These are phyloP conservation scores for Larimichthys polyactis DNA, from an alignment of 2,113 vertebrate species.

Conservation along the genomic window DNA sequence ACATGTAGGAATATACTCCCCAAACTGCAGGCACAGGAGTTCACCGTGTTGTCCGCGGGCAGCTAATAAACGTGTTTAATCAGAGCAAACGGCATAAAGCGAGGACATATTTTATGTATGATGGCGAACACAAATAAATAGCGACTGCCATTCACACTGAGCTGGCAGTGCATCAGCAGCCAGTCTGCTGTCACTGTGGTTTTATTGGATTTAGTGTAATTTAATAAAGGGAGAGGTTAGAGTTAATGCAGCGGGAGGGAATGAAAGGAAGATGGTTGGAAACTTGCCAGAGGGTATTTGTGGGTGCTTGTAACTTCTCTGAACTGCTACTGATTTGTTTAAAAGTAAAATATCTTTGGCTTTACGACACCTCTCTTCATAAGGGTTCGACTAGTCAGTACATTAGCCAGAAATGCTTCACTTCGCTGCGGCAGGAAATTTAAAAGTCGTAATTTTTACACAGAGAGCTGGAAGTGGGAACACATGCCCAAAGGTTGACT, in stretches of 20 bases:
- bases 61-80: slow-evolving; percentile 49
- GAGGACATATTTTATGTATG: slow-evolving; percentile 30
- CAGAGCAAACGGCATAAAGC: slow-evolving; percentile 13
- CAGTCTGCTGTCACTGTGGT: slow-evolving; percentile 2
- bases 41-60: not conserved
- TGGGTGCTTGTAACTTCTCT: not conserved
- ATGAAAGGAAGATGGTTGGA: not conserved
- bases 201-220: slow-evolving; percentile 39
- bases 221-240: slow-evolving; percentile 17
- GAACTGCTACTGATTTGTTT: slow-evolving; percentile 16
- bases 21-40: not conserved
- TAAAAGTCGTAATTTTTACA: not conserved
- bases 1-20: slow-evolving; percentile 24
- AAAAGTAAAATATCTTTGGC: slow-evolving; percentile 6
- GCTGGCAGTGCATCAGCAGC: slow-evolving; percentile 23
- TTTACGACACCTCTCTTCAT: not conserved
- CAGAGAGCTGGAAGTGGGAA: not conserved
- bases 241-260: not conserved
- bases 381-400: not conserved
- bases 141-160: slow-evolving; percentile 6
- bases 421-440: not conserved
- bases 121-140: slow-evolving; percentile 27
- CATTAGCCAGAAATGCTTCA: not conserved
- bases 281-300: slow-evolving; percentile 9
- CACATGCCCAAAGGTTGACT: not conserved